These are phyloP conservation scores for Siderastrea radians DNA, from an alignment of 92 coral and sea anemone genomes.

Conservation along the genomic window DNA sequence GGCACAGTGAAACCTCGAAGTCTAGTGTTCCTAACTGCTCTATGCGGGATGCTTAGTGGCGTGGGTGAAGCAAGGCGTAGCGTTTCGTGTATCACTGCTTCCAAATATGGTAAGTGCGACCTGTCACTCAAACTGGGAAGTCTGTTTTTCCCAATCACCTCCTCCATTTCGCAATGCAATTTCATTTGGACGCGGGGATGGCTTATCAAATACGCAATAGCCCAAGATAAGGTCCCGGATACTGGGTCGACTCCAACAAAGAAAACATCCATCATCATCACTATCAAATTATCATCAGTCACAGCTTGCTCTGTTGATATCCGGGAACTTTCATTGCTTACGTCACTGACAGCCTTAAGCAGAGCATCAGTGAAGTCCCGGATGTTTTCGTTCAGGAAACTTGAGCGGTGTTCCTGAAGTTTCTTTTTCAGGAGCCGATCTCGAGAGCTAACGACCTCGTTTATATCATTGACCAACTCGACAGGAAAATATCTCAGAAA, in stretches of 20 bases:
- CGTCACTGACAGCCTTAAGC: neutral
- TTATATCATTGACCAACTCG: constrained; percentile 3
- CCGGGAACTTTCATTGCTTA: neutral
- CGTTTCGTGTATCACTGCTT: constrained; percentile 62
- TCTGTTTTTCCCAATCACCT: constrained; percentile 39
- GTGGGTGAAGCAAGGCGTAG: constrained; percentile 58
- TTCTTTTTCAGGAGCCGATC: constrained; percentile 9
- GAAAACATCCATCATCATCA: constrained; percentile 56
- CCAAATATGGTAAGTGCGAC: constrained; percentile 48
- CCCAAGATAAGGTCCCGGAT: constrained; percentile 51
- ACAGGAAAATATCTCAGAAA: constrained; percentile 12
- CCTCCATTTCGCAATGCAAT: constrained; percentile 64
- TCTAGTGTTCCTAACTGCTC: constrained; percentile 27
- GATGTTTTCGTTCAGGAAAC: constrained; percentile 1
- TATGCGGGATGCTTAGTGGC: constrained; percentile 41
- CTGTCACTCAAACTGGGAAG: constrained; percentile 44
- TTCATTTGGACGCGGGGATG: constrained; percentile 62
- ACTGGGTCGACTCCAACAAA: constrained; percentile 66
- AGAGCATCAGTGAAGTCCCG: constrained; percentile 26
- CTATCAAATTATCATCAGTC: constrained; percentile 48
- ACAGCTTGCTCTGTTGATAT: neutral
- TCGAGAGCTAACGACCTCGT: constrained; percentile 12
- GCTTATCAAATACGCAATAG: constrained; percentile 37
- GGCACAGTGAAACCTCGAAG: constrained; percentile 43
- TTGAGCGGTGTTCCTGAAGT: constrained; percentile 9